Evolutionary conservation across 2,113 vertebrate genomes (phyloP), one percentile per base, ranked within the genome.

Genomic region (Oreotrochilus melanogaster): DNA sequence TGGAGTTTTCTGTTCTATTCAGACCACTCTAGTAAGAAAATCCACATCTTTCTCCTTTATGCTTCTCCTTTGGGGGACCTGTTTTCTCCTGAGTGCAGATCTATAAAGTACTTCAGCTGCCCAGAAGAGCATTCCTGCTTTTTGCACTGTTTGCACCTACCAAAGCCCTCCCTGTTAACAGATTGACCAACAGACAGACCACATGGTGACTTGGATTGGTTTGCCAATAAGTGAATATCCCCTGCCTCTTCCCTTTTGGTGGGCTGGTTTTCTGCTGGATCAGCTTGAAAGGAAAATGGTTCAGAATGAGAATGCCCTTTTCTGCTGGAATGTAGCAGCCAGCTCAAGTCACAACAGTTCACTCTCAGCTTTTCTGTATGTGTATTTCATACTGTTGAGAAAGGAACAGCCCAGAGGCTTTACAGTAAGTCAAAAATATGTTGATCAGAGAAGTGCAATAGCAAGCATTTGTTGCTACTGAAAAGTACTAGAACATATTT

Each of bases 401-500:
- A 91, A 85, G 31, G 21, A 93, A 8, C 37, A 56, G 15, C 66
- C 48, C 57, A 89, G 67, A 91, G 58, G 23, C 67, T 92, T 80
- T 67, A 62, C 27, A 92, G 51, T 58, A 51, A 82, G 33, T 85
- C 70, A 93, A 86, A 94, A 95, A 88, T 66, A 93, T 16, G 28
- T 54, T 86, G 42, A 57, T 73, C 67, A 89, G 54, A 83, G 58
- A 93, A 94, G 43, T 83, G 74, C 74, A 45, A 58, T 70, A 54
- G 66, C 78, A 93, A 91, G 74, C 58, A 85, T 93, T 95, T 86
- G 93, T 78, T 96, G 87, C 91, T 92, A 66, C 90, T 89, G 85
- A 95, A 95, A 94, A 91, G 42, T 80, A 57, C 74, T 70, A 83
- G 62, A 62, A 54, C 86, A 62, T 94, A 89, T 89, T 95, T 96